phyloP scores from a whole-genome alignment of 2,888 invertebrate species.

The Polyommatus icarus region DNA sequence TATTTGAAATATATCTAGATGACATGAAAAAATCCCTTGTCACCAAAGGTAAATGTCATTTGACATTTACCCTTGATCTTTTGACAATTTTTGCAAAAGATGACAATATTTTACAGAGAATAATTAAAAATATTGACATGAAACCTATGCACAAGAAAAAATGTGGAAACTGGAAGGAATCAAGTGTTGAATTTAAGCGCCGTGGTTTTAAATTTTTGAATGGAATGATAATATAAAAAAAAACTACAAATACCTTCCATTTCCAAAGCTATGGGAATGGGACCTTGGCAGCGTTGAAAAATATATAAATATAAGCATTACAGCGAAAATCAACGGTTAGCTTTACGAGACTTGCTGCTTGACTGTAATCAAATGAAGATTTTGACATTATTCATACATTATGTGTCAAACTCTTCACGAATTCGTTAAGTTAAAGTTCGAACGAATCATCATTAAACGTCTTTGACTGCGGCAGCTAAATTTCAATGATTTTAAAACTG shows the following conservation, averaged over 20 bases:
- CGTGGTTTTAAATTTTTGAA: not conserved
- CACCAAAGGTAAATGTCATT: not conserved
- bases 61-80: not conserved
- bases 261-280: conserved; percentile 80
- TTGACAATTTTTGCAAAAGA: not conserved
- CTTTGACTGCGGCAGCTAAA: no score
- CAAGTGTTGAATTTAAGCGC: conserved; percentile 5
- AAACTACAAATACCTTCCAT: conserved; percentile 73
- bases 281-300: conserved; percentile 77
- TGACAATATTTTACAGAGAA: not conserved
- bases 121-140: not conserved
- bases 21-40: not conserved
- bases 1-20: not conserved
- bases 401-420: no score
- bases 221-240: conserved; percentile 46
- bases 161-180: conserved; percentile 23
- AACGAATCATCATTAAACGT: no score
- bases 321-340: conserved; percentile 43
- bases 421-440: no score
- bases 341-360: conserved; percentile 39
- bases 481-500: no score
- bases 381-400: no score
- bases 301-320: conserved; percentile 67
- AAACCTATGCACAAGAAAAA: not conserved
- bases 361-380: no score